Evolutionary conservation across 2,797 vertebrate genomes (phyloP).

Genomic region (Muraenolepis orangiensis): DNA sequence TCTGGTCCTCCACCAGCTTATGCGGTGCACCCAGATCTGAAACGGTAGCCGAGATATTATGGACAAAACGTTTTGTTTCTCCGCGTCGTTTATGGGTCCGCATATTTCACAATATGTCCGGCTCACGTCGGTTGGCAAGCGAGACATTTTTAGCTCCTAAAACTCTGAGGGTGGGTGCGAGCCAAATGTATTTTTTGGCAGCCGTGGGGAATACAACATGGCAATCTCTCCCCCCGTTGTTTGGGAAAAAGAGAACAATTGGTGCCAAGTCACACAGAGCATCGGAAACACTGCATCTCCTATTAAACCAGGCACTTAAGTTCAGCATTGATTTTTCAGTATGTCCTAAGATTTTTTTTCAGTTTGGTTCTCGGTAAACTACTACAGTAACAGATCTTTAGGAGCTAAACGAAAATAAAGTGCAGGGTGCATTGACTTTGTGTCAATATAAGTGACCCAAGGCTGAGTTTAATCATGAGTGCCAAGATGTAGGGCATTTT

Average conservation of each 20-base stretch:
- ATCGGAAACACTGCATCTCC: not conserved
- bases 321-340: not conserved
- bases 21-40: not conserved
- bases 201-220: not conserved
- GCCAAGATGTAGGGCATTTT: no score
- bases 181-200: constrained; percentile 1
- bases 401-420: not conserved
- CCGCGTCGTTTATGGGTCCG: not conserved
- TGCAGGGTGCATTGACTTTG: not conserved
- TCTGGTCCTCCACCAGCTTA: not conserved
- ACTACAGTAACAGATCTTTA: not conserved
- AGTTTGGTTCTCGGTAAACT: not conserved
- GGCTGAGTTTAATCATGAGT: not conserved
- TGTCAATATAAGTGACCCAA: not conserved
- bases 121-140: not conserved
- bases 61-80: not conserved
- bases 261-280: not conserved
- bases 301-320: not conserved
- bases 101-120: not conserved
- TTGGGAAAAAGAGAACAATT: not conserved
- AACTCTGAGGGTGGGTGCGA: not conserved
- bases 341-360: not conserved
- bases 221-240: not conserved
- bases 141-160: not conserved
- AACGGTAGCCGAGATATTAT: not conserved